Percentiles rank a stretch among this genome's conserved stretches.
Evolutionary conservation across 1,140 invertebrate species (phyloP).

Genomic region (Cylas formicarius): DNA sequence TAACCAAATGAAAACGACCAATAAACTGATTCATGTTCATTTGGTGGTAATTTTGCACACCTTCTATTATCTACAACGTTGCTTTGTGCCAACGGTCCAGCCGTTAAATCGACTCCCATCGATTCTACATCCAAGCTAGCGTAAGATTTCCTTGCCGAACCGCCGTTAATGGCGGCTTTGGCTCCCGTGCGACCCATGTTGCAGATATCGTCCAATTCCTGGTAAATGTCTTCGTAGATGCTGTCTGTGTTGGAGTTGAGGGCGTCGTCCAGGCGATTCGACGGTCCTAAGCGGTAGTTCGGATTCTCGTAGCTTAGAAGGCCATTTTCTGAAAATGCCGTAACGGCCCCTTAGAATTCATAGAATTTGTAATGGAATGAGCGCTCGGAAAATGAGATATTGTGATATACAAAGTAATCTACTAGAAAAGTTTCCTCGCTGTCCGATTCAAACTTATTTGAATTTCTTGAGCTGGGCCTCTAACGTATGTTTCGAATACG

Average conservation of each 20-base stretch:
- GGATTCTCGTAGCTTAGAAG: constrained; percentile 81
- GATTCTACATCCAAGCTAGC: constrained; percentile 58
- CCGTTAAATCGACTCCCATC: constrained; percentile 64
- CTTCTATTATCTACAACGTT: constrained; percentile 46
- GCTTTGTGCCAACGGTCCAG: constrained; percentile 48
- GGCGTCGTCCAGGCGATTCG: constrained; percentile 62
- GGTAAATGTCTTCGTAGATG: constrained; percentile 53
- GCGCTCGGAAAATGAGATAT: no score
- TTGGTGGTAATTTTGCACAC: constrained; percentile 11
- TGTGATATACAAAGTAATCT: no score
- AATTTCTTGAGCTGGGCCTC: no score
- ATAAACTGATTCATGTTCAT: not conserved
- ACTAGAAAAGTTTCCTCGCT: no score
- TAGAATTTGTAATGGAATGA: no score
- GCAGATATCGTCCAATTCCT: constrained; percentile 54
- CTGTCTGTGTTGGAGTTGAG: constrained; percentile 65
- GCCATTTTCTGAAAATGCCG: constrained; percentile 78
- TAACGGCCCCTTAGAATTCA: no score
- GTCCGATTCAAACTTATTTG: no score
- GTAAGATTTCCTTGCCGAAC: constrained; percentile 52
- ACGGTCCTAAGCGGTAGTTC: constrained; percentile 74
- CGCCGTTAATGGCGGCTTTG: constrained; percentile 31
- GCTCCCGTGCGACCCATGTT: constrained; percentile 38
- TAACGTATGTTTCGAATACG: no score
- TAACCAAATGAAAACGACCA: not conserved